Base-by-base conservation (phyloP, 2,113 vertebrate genomes). In the Scatophagus argus region DNA sequence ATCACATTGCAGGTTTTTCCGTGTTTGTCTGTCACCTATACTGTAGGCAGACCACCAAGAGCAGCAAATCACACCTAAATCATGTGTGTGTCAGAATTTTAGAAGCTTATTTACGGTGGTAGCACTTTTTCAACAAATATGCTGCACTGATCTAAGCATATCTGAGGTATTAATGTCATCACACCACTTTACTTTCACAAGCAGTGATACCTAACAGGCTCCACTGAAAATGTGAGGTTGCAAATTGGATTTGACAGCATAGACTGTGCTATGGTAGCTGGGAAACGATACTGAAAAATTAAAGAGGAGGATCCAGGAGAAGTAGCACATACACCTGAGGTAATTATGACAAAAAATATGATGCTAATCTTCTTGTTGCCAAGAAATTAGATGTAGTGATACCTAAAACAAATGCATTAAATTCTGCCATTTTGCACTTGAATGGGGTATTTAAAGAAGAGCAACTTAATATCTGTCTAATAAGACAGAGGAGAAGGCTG, bases 111-210 rank as follows among this genome's bases (percentile, higher is more conserved):
- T 52, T 60, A 60, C 21, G 51, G 34, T 51, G 32, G 41, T 21
- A 41, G 55, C 74, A 68, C 27, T 43, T 51, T 46, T 34, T 38
- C 34, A 39, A 17, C 17, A 70, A 55, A 66, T 46, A 46, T 56
- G 49, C 39, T 19, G 2, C 14, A 46, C 64, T 77, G 25, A 52
- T 54, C n/a, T 27, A 78, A 62, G 65, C n/a, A 70, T 43, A 32
- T 51, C 49, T 67, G 25, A 49, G 54, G 4, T 77, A 62, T 62
- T 77, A 43, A 68, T 67, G 36, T 63, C 74, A 67, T 49, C 51
- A 55, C 47, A 55, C 29, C 29, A n/a, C 29, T 10, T 27, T 52
- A 63, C 36, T 44, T 34, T 78, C 47, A 44, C 11, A 27, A 69
- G 75, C 29, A 23, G 56, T 29, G 29, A 62, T 62, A 60, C 64